Base-by-base conservation (phyloP, 2,797 vertebrate species). In the Lepus townsendii region DNA sequence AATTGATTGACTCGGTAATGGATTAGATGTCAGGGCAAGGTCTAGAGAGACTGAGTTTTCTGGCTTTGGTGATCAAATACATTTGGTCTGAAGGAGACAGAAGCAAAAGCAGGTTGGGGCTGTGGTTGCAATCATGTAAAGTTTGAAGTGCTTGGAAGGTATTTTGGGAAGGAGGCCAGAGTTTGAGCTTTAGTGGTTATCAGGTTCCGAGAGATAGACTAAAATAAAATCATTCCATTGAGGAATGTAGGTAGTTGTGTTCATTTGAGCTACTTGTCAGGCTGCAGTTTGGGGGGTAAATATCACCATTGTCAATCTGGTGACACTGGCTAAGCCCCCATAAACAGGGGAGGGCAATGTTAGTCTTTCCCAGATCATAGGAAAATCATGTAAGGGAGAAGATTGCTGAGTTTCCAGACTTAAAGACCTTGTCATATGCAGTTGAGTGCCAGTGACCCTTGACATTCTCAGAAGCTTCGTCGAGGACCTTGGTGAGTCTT, bases 401-500 rank as follows among this genome's bases (percentile, higher is more conserved):
- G 10, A 42, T 62, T 24, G 54, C 20, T 90, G 72, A n/a, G 38
- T 93, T 91, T 84, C 38, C 54, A 86, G 89, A 94, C 32, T 80
- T 80, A 60, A 87, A 91, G 80, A 68, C 54, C 30, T 57, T 73
- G 27, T 75, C 78, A 27, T 88, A 79, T 68, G 60, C 47, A 88
- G 47, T 54, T 47, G 83, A 80, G 57, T 54, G 42, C 54, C 73
- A 83, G n/a, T 88, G 57, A 94, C 60, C 60, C 60, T 65, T 96
- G 91, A 95, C 80, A 89, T 95, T 93, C 94, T 96, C 22, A 57
- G 65, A 80, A 83, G 2, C 10, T 68, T 91, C 32, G 66, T 90
- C 38, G 22, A 11, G 84, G 89, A 96, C 95, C 80, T 96, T 96
- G 77, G 30, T 66, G 87, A 89, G 73, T 57, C 75, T 95, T 82